Evolutionary conservation across 2,888 invertebrate species (phyloP).

Genomic region (Drosophila mayaguana): DNA sequence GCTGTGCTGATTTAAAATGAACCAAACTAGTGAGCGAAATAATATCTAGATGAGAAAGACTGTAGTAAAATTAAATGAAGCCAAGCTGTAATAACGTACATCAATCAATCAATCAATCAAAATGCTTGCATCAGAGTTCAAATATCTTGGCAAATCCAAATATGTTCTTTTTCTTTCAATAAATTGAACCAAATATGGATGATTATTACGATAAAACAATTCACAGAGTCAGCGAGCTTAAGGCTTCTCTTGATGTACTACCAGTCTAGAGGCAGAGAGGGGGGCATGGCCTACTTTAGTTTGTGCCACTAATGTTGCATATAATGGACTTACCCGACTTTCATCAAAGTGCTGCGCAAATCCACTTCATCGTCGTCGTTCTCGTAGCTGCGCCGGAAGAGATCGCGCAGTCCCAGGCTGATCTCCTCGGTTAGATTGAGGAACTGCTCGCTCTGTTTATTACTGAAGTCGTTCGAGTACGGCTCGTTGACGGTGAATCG

Average conservation of each 20-base stretch:
- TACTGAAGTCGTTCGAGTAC: slow-evolving; percentile 58
- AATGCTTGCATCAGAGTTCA: too few relatives aligned
- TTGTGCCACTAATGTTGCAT: neutral
- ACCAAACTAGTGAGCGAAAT: too few relatives aligned
- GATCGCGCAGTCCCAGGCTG: slow-evolving; percentile 50
- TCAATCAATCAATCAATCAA: neutral
- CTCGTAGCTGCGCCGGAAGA: slow-evolving; percentile 59
- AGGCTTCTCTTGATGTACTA: neutral
- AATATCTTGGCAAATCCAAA: neutral
- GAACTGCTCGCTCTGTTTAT: slow-evolving; percentile 55
- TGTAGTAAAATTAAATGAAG: too few relatives aligned
- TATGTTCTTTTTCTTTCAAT: neutral
- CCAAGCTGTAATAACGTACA: too few relatives aligned
- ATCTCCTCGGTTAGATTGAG: slow-evolving; percentile 63
- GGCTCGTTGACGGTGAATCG: slow-evolving; percentile 78
- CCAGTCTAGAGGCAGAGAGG: neutral
- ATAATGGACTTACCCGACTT: slow-evolving; percentile 75
- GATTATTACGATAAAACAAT: neutral
- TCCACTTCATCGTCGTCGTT: slow-evolving; percentile 61
- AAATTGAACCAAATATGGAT: neutral
- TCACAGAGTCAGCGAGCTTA: neutral
- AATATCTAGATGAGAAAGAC: too few relatives aligned
- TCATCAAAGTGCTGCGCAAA: slow-evolving; percentile 63
- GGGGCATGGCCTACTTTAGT: neutral
- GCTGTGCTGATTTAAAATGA: too few relatives aligned